A percentile compares a stretch with the other conserved stretches of the same genome.
Evolutionary conservation across 2,888 invertebrate species (phyloP).

Genomic region (Allacma fusca): DNA sequence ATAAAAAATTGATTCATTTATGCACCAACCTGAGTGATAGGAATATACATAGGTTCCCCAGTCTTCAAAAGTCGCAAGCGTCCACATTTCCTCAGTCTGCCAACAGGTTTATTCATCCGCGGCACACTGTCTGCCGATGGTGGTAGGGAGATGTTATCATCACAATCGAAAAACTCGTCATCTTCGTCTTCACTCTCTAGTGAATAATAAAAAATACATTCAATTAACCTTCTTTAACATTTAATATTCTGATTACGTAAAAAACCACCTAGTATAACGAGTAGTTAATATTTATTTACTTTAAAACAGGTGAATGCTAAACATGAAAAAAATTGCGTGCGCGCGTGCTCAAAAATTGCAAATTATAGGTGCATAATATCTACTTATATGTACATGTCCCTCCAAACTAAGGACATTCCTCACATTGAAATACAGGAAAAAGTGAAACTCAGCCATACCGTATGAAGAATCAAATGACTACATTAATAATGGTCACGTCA

Average conservation of each 20-base stretch:
- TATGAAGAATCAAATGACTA: constrained; percentile 20
- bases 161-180: constrained; percentile 81
- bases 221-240: constrained; percentile 3
- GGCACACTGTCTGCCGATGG: constrained; percentile 62
- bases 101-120: constrained; percentile 73
- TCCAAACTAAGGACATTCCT: too few species aligned
- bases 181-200: constrained; percentile 65
- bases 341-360: too few species aligned
- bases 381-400: too few species aligned
- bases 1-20: not conserved
- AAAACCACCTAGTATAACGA: not conserved
- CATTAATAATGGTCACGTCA: constrained; percentile 32
- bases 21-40: constrained; percentile 73
- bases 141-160: constrained; percentile 62
- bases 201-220: not conserved
- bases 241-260: not conserved
- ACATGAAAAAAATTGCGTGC: too few species aligned
- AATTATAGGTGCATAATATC: too few species aligned
- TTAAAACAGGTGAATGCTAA: too few species aligned
- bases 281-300: not conserved
- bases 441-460: too few species aligned
- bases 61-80: constrained; percentile 74
- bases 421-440: too few species aligned
- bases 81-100: constrained; percentile 75
- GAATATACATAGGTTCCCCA: constrained; percentile 79